Percentiles rank a stretch among this genome's conserved stretches.
phyloP scores from a whole-genome alignment of 64 coral and sea anemone genomes.

The Exaiptasia diaphana region DNA sequence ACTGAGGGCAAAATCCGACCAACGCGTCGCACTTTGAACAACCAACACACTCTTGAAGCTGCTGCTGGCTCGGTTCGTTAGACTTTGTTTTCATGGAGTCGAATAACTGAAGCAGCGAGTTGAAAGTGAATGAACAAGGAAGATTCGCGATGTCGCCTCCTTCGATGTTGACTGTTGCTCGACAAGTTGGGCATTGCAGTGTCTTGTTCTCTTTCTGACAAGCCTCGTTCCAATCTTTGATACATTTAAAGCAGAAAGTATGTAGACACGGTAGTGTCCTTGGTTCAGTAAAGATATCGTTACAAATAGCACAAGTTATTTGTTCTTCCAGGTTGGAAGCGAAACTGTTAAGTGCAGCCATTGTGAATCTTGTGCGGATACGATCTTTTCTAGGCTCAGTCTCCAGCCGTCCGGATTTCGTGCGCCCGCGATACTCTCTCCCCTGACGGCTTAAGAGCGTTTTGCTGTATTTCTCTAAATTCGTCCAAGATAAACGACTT shows the following conservation, averaged over 20 bases:
- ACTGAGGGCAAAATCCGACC: not conserved
- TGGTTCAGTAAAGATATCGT: not conserved
- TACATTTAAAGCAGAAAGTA: not conserved
- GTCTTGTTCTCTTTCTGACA: not conserved
- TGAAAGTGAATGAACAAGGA: not conserved
- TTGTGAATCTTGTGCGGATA: no score
- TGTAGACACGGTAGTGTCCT: conserved; percentile 13
- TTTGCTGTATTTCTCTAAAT: no score
- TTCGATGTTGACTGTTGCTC: not conserved
- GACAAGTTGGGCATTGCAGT: not conserved
- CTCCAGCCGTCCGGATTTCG: no score
- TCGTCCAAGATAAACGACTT: no score
- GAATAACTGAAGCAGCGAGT: not conserved
- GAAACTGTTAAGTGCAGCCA: not conserved
- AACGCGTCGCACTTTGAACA: not conserved
- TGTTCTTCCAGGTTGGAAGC: not conserved
- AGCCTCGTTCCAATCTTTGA: not conserved
- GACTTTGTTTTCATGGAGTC: not conserved
- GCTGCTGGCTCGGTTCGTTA: not conserved
- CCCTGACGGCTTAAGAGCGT: no score
- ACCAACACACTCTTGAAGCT: not conserved
- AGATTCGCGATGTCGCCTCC: not conserved
- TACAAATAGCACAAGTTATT: not conserved
- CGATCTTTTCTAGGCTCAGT: no score
- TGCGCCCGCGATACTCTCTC: no score